Evolutionary conservation across 2,797 vertebrate genomes (phyloP).

Genomic region (Hephaestus fuliginosus): DNA sequence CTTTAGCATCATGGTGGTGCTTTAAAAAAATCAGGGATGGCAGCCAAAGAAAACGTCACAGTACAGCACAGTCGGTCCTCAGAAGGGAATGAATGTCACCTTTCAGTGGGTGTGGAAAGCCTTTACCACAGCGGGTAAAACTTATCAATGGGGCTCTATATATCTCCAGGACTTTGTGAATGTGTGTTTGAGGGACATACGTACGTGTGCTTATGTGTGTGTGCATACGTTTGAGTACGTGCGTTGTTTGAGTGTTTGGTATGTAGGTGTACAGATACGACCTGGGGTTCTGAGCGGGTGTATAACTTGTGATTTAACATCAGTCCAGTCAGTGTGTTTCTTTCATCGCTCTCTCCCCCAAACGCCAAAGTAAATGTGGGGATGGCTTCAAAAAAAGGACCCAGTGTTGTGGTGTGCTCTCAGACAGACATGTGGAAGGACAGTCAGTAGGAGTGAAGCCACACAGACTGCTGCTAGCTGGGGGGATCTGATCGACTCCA

Average conservation of each 20-base stretch:
- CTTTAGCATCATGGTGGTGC: slow-evolving; percentile 34
- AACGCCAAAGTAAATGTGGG: slow-evolving; percentile 55
- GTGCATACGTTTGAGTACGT: slow-evolving; percentile 45
- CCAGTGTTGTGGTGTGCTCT: slow-evolving; percentile 33
- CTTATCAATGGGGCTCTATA: slow-evolving; percentile 77
- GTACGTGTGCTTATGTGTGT: slow-evolving; percentile 11
- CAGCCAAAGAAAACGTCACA: slow-evolving; percentile 70
- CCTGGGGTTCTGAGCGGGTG: slow-evolving; percentile 13
- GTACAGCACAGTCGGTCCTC: slow-evolving; percentile 55
- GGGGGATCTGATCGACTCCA: slow-evolving; percentile 49
- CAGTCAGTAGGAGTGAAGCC: slow-evolving; percentile 54
- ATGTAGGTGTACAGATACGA: slow-evolving; percentile 25
- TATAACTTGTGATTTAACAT: slow-evolving; percentile 47
- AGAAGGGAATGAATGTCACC: slow-evolving; percentile 74
- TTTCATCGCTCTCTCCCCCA: slow-evolving; percentile 25
- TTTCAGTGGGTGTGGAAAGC: slow-evolving; percentile 68
- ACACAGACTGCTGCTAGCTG: slow-evolving; percentile 48
- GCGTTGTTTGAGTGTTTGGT: slow-evolving; percentile 47
- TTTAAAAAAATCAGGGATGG: slow-evolving; percentile 34
- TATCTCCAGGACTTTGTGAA: slow-evolving; percentile 27
- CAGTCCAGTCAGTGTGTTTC: slow-evolving; percentile 32
- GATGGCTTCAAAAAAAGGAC: slow-evolving; percentile 35
- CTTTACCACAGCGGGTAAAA: slow-evolving; percentile 30
- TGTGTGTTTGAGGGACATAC: slow-evolving; percentile 39
- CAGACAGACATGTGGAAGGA: slow-evolving; percentile 56